Conservation (phyloP, 92 coral and sea anemone genomes). For the Parazoanthus swiftii region DNA sequence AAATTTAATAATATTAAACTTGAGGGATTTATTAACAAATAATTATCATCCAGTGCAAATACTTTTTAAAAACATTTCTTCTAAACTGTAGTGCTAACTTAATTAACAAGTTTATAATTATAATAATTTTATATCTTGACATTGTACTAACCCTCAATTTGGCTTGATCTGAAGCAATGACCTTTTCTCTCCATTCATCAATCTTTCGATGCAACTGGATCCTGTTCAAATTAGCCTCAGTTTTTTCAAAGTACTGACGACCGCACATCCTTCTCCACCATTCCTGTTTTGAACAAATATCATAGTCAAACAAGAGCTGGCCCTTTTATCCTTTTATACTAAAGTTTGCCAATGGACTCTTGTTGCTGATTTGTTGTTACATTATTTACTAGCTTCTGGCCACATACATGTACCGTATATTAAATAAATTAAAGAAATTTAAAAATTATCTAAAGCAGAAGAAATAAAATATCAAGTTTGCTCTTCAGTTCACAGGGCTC, state of each 20-base stretch:
- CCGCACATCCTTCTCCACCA: conserved; percentile 66
- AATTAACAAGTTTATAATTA: not conserved
- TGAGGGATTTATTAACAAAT: no score
- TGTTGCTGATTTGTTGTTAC: no score
- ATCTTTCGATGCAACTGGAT: conserved; percentile 67
- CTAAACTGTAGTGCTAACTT: not conserved
- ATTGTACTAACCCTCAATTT: conserved; percentile 66
- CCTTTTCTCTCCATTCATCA: conserved; percentile 83
- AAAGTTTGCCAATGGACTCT: not conserved
- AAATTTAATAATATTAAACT: no score
- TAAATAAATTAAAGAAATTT: no score
- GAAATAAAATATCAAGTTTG: no score
- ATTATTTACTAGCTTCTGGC: no score
- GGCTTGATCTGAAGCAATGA: conserved; percentile 80
- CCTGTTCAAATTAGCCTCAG: conserved; percentile 64
- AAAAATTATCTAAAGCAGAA: no score
- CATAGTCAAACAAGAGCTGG: not conserved
- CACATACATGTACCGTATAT: no score
- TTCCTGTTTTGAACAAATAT: conserved; percentile 45
- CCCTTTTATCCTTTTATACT: no score
- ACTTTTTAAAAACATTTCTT: no score
- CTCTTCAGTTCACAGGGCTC: no score
- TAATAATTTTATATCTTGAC: not conserved
- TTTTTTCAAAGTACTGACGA: conserved; percentile 45
- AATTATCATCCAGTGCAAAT: no score